Base-by-base conservation (phyloP, 1,140 invertebrate genomes). In the Meloidogyne floridensis region DNA sequence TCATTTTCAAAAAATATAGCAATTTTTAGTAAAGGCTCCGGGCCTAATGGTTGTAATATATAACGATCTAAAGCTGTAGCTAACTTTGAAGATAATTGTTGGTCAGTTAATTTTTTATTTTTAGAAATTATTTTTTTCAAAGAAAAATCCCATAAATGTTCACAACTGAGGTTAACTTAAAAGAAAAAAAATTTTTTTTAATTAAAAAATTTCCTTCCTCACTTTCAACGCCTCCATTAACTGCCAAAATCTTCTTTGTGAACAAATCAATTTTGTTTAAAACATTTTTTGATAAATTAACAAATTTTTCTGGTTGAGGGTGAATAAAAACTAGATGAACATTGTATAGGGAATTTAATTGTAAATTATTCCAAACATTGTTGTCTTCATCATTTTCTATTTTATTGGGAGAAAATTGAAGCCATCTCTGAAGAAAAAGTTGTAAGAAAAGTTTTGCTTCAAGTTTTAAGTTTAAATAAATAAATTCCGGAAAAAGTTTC, bases 271-370 rank as follows among this genome's bases (percentile, higher is more conserved):
- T 65, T 79, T 79, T 79, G 8, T 69, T 43, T 71, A 72, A 11
- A 20, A 79, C 72, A 65, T 20, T 13, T 69, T 69, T 69, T 8
- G 77, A 42, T 42, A 69, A 71, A 32, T 47, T 51, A 79, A 79
- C 59, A 65, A n/a, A 1, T 65, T 42, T 43, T n/a, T 20, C 42
- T 15, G 83, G 15, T 9, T 73, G 18, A 15, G 81, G 72, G 75
- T 86, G 85, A 9, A 86, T 70, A 76, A 87, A 86, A 59, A 86
- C 75, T 53, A 86, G 71, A 59, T 86, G 85, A 10, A 86, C 65
- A 65, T 82, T 77, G 71, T 86, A 86, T 10, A 65, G 53, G 1
- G 86, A 73, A 10, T 79, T 72, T 43, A 85, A 74, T 32, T 81
- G 71, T n/a, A 87, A 71, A 54, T 70, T 51, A 72, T 81, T 72